Evolutionary conservation across 2,113 vertebrate genomes (phyloP).

Genomic region (Macroglossus sobrinus): DNA sequence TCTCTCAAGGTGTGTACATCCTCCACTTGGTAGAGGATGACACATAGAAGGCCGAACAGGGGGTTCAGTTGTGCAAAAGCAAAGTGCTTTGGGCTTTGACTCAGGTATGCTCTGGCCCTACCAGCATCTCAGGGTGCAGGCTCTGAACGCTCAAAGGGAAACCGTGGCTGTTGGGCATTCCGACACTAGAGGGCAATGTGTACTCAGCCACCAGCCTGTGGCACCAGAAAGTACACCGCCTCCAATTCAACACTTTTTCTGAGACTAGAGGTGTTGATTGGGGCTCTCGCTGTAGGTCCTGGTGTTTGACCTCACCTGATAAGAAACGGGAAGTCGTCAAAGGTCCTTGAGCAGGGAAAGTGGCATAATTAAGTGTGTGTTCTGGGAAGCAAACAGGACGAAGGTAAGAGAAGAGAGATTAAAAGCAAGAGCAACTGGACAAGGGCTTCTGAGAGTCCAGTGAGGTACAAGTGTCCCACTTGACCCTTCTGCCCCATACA

Average conservation of each 20-base stretch:
- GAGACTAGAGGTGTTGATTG: background rate
- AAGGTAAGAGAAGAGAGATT: background rate
- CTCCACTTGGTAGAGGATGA: background rate
- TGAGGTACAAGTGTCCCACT: background rate
- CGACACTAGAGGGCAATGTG: constrained; percentile 47
- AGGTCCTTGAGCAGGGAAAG: background rate
- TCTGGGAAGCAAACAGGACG: constrained; percentile 51
- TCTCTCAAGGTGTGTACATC: background rate
- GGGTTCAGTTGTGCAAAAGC: background rate
- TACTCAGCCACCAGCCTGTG: background rate
- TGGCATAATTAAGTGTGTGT: background rate
- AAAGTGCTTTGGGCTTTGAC: background rate
- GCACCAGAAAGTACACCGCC: background rate
- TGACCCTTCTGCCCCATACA: too few species aligned
- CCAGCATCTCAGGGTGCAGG: fast-evolving
- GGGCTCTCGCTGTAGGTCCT: background rate
- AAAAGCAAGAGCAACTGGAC: background rate
- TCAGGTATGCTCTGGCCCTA: background rate
- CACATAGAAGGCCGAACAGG: background rate
- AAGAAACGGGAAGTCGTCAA: constrained; percentile 10
- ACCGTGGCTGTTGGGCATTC: background rate
- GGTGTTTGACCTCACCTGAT: constrained; percentile 19
- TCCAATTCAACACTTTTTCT: background rate
- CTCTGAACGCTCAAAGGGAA: background rate
- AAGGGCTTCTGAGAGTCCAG: background rate